A percentile compares a stretch with the other conserved stretches of the same genome.
Conservation (phyloP, 1,140 invertebrate species). For the Cyclina sinensis region DNA sequence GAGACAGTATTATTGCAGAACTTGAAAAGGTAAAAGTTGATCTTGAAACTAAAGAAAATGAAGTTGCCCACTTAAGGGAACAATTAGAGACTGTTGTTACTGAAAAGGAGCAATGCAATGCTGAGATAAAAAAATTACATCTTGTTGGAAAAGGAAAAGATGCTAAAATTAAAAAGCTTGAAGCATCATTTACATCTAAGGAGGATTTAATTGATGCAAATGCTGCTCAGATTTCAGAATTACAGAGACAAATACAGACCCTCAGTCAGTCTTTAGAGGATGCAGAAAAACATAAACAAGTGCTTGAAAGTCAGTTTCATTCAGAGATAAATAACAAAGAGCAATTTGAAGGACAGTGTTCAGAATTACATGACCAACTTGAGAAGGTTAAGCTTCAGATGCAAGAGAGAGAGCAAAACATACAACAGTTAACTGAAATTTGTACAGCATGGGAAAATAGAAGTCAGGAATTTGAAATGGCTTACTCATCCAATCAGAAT, state of each 20-base stretch:
- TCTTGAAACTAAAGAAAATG: slow-evolving; percentile 59
- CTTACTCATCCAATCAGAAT: neutral
- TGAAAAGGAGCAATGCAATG: slow-evolving; percentile 52
- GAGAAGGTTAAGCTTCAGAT: neutral
- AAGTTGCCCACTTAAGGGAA: slow-evolving; percentile 37
- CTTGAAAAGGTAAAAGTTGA: slow-evolving; percentile 34
- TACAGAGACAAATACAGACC: slow-evolving; percentile 32
- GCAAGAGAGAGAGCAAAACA: slow-evolving; percentile 16
- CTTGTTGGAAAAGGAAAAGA: slow-evolving; percentile 62
- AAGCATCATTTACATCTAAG: slow-evolving; percentile 12
- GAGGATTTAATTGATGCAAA: slow-evolving; percentile 42
- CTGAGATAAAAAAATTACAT: slow-evolving; percentile 61
- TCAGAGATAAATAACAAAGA: neutral
- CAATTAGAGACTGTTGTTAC: slow-evolving; percentile 43
- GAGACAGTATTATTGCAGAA: slow-evolving; percentile 11
- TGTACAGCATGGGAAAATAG: slow-evolving; percentile 48
- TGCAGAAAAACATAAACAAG: neutral
- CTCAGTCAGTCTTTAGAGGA: slow-evolving; percentile 28
- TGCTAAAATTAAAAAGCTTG: slow-evolving; percentile 45
- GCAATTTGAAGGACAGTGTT: slow-evolving; percentile 6
- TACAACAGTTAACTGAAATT: slow-evolving; percentile 26
- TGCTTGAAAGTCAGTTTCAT: neutral
- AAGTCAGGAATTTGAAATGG: slow-evolving; percentile 37
- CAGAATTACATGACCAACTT: neutral
- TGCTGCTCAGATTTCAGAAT: slow-evolving; percentile 1